Conservation (phyloP, 2,113 vertebrate genomes). For the Limanda limanda region DNA sequence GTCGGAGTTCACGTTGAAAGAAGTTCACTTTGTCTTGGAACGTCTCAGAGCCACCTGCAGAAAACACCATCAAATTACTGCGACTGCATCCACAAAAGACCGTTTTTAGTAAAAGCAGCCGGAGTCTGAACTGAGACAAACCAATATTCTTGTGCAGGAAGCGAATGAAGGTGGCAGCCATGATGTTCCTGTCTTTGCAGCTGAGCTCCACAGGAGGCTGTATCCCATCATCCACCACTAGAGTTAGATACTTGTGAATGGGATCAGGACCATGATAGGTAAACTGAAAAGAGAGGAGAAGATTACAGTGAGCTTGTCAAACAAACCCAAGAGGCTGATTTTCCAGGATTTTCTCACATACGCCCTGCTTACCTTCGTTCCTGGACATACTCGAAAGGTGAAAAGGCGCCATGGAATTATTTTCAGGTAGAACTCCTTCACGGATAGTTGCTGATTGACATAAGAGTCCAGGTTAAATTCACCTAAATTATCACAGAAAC, state of each 20-base stretch:
- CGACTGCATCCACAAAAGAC: neutral
- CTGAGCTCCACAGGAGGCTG: constrained; percentile 98
- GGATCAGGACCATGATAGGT: constrained; percentile 95
- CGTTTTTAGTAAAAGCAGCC: no score
- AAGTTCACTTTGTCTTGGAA: constrained; percentile 99
- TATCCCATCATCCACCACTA: constrained; percentile 98
- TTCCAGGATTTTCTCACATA: neutral
- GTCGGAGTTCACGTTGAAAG: constrained; percentile 95
- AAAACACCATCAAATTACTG: constrained; percentile 21
- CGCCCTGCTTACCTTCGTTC: constrained; percentile 91
- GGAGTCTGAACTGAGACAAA: constrained; percentile 68
- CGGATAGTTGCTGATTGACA: constrained; percentile 94
- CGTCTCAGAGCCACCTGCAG: constrained; percentile 95
- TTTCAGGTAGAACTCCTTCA: constrained; percentile 99
- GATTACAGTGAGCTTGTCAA: neutral
- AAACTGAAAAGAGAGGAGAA: constrained; percentile 84
- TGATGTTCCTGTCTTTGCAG: constrained; percentile 98
- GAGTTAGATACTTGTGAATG: constrained; percentile 93
- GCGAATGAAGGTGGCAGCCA: constrained; percentile 98
- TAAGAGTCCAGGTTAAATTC: neutral
- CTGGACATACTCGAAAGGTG: constrained; percentile 97
- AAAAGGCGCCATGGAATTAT: constrained; percentile 99
- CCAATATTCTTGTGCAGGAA: constrained; percentile 99
- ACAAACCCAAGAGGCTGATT: neutral
- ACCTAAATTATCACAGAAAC: neutral